Evolutionary conservation across 2,113 vertebrate genomes (phyloP).

Genomic region (Noturus placidus): DNA sequence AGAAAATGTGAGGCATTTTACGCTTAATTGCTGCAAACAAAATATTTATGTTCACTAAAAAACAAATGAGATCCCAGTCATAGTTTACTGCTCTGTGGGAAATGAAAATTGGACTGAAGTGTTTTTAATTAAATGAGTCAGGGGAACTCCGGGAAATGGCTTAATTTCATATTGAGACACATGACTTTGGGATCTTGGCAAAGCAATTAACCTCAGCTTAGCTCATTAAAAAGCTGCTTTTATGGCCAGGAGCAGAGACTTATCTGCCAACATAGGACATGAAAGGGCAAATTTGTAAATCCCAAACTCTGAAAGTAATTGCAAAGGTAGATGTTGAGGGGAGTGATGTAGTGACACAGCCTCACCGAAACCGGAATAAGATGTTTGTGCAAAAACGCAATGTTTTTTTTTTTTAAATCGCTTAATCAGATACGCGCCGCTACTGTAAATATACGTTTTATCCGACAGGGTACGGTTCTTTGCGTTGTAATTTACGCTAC

Average conservation of each 20-base stretch:
- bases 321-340: slow-evolving; percentile 77
- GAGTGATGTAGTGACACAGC: slow-evolving; percentile 68
- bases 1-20: slow-evolving; percentile 3
- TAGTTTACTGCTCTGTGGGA: slow-evolving; percentile 49
- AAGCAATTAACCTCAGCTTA: slow-evolving; percentile 78
- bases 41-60: slow-evolving; percentile 32
- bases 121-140: slow-evolving; percentile 77
- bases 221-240: slow-evolving; percentile 80
- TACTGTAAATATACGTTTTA: background rate
- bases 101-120: slow-evolving; percentile 74
- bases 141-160: slow-evolving; percentile 74
- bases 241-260: slow-evolving; percentile 72
- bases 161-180: slow-evolving; percentile 75
- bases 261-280: slow-evolving; percentile 73
- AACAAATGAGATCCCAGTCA: slow-evolving; percentile 32
- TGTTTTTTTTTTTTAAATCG: background rate
- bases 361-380: slow-evolving; percentile 59
- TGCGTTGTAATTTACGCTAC: background rate
- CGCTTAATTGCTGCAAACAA: slow-evolving; percentile 40
- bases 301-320: slow-evolving; percentile 89
- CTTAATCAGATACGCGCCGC: background rate
- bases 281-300: slow-evolving; percentile 77
- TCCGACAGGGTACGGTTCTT: background rate
- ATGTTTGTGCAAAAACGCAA: slow-evolving; percentile 5
- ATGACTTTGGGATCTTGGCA: slow-evolving; percentile 74